Evolutionary conservation across 2,113 vertebrate species (phyloP), one percentile per base, ranked within the genome.

Genomic region (Elgaria multicarinata): DNA sequence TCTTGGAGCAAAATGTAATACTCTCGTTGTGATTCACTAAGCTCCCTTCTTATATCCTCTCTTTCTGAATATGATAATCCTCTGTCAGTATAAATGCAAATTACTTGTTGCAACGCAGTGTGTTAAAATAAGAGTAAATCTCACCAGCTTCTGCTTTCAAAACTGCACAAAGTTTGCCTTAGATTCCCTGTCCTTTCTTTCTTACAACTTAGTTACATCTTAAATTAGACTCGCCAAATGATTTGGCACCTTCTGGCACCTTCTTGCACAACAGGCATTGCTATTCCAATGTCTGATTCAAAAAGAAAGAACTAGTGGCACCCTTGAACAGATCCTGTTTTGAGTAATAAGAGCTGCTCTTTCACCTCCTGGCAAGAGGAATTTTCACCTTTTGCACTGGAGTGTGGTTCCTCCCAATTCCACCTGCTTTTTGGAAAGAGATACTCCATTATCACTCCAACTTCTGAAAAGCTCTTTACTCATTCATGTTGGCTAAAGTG

Each of bases 391-490:
- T 71, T 85, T 72, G 79, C 46, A 67, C 72, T 71, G 20, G 67
- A 87, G 92, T 77, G 69, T 71, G 28, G 64, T 90, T 92, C 44
- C 44, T 8, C 16, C 69, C 71, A 14, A 44, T 14, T 33, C 42
- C 42, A 36, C 50, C 78, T 87, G 50, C 79, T 81, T 81, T 90
- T 62, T 69, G 36, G 46, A 1, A 3, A 50, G 66, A 80, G 77
- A 46, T 87, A 31, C 44, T 85, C 12, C 24, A 39, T 69, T 9
- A 3, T 55, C 77, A 87, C 87, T 74, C 42, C 28, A 42, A 67
- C 76, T 93, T 76, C 66, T 80, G 91, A 88, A 91, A 87, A 62
- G 44, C 64, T 90, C 75, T 36, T 87, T 66, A 78, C 83, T 83
- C 66, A 81, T 83, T 89, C 90, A 72, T n/a, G 1, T 16, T 75